Evolutionary conservation across 1,140 invertebrate species (phyloP), one percentile per base, ranked within the genome.

Genomic region (Brachionus asplanchnoidis): DNA sequence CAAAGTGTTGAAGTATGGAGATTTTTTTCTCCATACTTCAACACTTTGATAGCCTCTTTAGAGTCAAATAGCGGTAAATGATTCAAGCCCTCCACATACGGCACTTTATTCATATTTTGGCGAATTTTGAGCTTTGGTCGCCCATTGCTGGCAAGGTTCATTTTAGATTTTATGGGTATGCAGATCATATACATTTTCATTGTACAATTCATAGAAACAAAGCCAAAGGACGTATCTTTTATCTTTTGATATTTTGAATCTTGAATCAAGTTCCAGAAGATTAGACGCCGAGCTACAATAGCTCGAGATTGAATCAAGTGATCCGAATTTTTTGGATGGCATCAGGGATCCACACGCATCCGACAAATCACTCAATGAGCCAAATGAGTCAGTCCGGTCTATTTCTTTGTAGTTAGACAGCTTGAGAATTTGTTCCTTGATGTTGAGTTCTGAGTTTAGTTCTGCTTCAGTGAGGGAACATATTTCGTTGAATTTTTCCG

Each of bases 151-250:
- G 23, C 28, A 12, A 82, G 20, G 36, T 17, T 46, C 12, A 56
- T 7, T 56, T 42, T n/a, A 8, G 20, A 12, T 40, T 65, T 42
- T 7, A 28, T 68, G 85, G 79, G 79, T 12, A 82, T 11, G 87
- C 7, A 97, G 89, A 90, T 98, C 96, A 88, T 94, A 95, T 0
- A 97, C 93, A 4, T 92, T 91, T 88, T 97, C 96, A 90, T 97
- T 97, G 88, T 98, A 97, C 44, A 98, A 94, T 89, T 98, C 96
- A 1, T 93, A 93, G 89, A 95, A 97, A 0, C 94, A 95, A 0
- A 97, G 92, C 95, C 95, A 96, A 1, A 95, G 91, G 11, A 87
- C 88, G 84, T 88, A 90, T 14, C 85, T 88, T 88, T 85, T 88
- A 86, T 26, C 87, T 85, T 23, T 12, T 14, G 87, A 87, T 7